Base-by-base conservation (phyloP, 2,113 vertebrate genomes). In the Myrmecophaga tridactyla region DNA sequence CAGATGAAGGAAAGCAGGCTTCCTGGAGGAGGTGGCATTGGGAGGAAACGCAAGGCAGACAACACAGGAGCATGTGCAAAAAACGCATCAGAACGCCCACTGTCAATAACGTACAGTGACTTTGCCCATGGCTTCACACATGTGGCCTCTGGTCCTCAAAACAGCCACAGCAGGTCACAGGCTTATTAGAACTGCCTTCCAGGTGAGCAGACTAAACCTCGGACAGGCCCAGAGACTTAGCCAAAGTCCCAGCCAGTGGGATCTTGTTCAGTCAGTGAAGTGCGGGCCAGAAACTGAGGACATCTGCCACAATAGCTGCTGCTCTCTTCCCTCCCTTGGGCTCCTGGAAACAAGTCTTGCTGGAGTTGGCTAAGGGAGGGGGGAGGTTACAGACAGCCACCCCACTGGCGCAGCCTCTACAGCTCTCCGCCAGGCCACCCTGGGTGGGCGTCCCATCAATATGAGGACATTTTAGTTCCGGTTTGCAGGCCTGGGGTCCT, bases 261-360 rank as follows among this genome's bases (percentile, higher is more conserved):
- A n/a, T n/a, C n/a, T n/a, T 29, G 75, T 9, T n/a, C n/a, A n/a
- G n/a, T n/a, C n/a, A n/a, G n/a, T 6, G 29, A 29, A 13, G 7
- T 0, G 23, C 1, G 13, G 12, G 3, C 86, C 62, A 21, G 89
- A 48, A 39, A 48, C 27, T 11, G 12, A 63, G 46, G 31, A 23
- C 6, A 27, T 41, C 20, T 1, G 43, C 39, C 36, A 43, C 21
- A 0, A 20, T 4, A 31, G 4, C 69, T 20, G 3, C 46, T 0
- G 3, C n/a, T 23, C 69, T 34, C n/a, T 41, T 60, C 69, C 12
- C 4, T 12, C 12, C 82, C 4, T 4, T 7, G 10, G 36, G 46
- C 56, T 73, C 23, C 46, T 48, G 65, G 13, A 17, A 56, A 56
- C 25, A 2, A 6, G 39, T 63, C 43, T 53, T 56, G 65, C 43